A percentile compares a stretch with the other conserved stretches of the same genome.
Conservation (phyloP, 2,113 vertebrate species). For the Indicator indicator region DNA sequence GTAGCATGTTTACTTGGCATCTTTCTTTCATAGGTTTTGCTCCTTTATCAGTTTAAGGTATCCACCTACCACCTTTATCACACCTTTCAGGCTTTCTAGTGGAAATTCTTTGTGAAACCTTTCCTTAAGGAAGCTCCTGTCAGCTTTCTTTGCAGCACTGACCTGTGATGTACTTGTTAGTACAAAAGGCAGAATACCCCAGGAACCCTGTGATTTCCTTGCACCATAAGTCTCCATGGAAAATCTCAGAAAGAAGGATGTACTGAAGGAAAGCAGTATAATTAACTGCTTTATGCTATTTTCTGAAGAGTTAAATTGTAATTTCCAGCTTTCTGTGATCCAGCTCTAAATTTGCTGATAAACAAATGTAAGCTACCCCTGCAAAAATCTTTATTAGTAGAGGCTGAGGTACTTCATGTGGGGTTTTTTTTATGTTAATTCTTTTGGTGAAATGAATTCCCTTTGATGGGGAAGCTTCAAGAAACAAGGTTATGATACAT, state of each 20-base stretch:
- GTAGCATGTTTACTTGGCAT: background rate
- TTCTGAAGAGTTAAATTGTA: background rate
- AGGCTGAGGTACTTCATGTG: background rate
- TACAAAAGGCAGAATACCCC: slow-evolving; percentile 13
- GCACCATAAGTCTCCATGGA: background rate
- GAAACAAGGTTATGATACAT: background rate
- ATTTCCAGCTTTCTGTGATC: background rate
- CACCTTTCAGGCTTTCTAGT: background rate
- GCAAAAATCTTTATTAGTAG: background rate
- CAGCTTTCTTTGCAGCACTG: slow-evolving; percentile 15
- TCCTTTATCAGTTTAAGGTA: background rate
- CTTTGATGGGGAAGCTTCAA: background rate
- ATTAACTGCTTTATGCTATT: background rate
- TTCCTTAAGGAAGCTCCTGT: background rate
- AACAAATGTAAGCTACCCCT: background rate
- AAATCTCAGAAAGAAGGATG: background rate
- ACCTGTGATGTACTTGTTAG: slow-evolving; percentile 27
- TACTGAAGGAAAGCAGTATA: background rate
- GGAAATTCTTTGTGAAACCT: slow-evolving; percentile 31
- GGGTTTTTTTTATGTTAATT: background rate
- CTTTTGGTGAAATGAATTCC: background rate
- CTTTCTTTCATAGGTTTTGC: background rate
- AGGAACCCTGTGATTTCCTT: background rate
- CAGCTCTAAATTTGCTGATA: background rate
- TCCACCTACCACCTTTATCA: background rate